These are phyloP conservation scores for Nezara viridula DNA, from an alignment of 2,888 invertebrate species.

Conservation along the genomic window DNA sequence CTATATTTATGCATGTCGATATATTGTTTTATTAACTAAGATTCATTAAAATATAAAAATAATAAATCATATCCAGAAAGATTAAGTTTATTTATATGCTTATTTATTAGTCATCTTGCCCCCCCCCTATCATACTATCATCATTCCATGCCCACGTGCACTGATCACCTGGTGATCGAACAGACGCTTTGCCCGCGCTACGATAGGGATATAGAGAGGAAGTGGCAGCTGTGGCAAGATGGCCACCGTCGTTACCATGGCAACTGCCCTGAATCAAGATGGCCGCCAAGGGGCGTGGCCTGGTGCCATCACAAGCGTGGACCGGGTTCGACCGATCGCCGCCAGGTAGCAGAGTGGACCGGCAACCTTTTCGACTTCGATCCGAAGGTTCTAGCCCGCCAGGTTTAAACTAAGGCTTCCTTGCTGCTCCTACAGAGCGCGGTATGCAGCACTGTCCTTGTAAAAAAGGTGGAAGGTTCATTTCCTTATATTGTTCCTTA, in stretches of 20 bases:
- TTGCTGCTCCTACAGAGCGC: neutral
- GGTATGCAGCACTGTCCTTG: constrained; percentile 24
- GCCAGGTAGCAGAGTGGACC: constrained; percentile 40
- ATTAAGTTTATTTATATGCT: neutral
- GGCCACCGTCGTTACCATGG: constrained; percentile 48
- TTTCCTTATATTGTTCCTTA: neutral
- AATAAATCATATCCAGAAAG: neutral
- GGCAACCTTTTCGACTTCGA: constrained; percentile 9
- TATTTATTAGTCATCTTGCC: neutral
- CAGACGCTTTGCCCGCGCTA: neutral
- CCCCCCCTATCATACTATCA: neutral
- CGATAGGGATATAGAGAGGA: neutral
- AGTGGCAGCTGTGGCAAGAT: constrained; percentile 47
- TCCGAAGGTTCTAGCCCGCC: neutral
- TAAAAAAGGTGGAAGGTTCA: neutral
- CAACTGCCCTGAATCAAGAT: constrained; percentile 45
- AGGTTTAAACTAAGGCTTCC: constrained; percentile 34
- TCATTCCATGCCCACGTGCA: neutral
- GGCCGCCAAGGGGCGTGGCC: constrained; percentile 33
- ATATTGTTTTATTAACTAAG: no score
- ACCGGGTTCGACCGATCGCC: constrained; percentile 45
- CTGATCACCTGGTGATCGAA: constrained; percentile 35
- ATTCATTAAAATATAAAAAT: no score
- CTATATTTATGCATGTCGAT: no score
- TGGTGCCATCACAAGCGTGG: constrained; percentile 10